Evolutionary conservation across 2,797 vertebrate species (phyloP).

Genomic region (Sphenodon punctatus): DNA sequence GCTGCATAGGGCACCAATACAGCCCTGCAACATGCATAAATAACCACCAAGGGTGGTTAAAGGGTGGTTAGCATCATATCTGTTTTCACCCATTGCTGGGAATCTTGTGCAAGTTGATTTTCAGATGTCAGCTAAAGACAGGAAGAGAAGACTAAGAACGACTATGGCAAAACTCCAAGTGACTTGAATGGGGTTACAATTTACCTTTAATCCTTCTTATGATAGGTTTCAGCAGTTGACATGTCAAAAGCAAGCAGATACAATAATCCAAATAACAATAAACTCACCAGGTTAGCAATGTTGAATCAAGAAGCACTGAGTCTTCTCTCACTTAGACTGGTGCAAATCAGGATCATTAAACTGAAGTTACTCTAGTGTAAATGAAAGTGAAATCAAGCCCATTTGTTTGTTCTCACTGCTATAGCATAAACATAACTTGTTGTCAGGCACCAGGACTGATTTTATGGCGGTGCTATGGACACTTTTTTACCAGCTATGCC

Average conservation of each 20-base stretch:
- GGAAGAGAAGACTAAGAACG: not conserved
- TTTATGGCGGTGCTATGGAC: not conserved
- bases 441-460: not conserved
- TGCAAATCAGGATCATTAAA: not conserved
- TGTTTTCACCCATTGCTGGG: too few relatives aligned
- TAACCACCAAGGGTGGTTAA: too few relatives aligned
- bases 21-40: too few relatives aligned
- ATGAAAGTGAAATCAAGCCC: not conserved
- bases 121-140: not conserved
- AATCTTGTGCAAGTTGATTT: conserved; percentile 1
- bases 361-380: not conserved
- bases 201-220: not conserved
- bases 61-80: too few relatives aligned
- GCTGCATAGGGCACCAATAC: too few relatives aligned
- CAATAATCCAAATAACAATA: not conserved
- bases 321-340: not conserved
- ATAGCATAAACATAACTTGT: not conserved
- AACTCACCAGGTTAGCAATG: not conserved
- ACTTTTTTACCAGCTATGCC: not conserved
- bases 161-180: not conserved
- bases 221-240: not conserved
- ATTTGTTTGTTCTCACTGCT: not conserved
- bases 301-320: not conserved
- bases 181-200: too few relatives aligned
- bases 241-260: not conserved